Percentiles rank a stretch among this genome's conserved stretches.
Conservation (phyloP, 2,797 vertebrate species). For the Scolopax rusticola region DNA sequence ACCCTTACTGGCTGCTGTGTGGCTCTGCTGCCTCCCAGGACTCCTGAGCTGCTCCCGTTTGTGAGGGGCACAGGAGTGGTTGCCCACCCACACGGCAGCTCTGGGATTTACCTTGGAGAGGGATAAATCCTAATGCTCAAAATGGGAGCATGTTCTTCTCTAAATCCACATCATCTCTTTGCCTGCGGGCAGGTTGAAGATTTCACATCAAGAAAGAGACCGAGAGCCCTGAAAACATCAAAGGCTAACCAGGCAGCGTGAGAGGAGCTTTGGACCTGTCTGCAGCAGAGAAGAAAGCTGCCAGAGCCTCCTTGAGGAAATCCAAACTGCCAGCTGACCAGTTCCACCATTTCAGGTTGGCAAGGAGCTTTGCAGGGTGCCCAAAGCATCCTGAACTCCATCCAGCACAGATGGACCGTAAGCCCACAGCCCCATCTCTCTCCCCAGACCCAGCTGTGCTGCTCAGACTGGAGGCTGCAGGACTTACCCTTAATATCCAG, state of each 20-base stretch:
- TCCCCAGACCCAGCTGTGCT: not conserved
- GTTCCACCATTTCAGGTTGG: not conserved
- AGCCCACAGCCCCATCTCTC: not conserved
- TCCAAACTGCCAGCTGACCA: not conserved
- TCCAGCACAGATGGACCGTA: rapidly evolving
- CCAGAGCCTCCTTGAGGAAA: not conserved
- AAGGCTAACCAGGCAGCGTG: not conserved
- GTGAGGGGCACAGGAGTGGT: rapidly evolving
- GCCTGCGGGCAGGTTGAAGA: not conserved
- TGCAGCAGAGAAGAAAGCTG: not conserved
- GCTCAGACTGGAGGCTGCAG: not conserved
- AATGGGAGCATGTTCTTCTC: rapidly evolving
- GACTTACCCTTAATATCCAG: slow-evolving; percentile 92
- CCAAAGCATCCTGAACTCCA: not conserved
- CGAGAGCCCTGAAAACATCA: not conserved
- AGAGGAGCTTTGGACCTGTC: not conserved
- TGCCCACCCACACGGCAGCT: rapidly evolving
- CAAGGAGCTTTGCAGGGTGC: not conserved
- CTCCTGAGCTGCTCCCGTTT: not conserved
- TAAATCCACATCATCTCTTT: slow-evolving; percentile 22
- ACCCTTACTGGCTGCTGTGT: not conserved
- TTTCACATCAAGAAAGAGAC: not conserved
- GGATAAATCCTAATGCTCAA: not conserved
- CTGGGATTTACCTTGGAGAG: not conserved
- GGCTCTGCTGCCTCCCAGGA: not conserved